These are phyloP conservation scores for Alectoris magna DNA, from an alignment of 2,797 vertebrate species.

Conservation along the genomic window DNA sequence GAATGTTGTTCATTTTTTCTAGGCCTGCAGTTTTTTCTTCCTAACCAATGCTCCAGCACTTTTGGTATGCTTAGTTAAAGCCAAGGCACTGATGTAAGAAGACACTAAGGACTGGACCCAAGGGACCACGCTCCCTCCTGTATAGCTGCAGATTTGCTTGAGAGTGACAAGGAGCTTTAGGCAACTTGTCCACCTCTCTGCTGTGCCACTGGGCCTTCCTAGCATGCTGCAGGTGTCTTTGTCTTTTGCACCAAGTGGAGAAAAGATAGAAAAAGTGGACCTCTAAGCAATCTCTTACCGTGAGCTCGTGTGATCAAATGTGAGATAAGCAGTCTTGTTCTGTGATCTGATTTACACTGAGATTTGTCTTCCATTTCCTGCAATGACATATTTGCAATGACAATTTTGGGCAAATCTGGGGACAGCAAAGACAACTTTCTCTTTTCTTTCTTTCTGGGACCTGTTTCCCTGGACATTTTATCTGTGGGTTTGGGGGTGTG, in stretches of 20 bases:
- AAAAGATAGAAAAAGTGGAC: neutral
- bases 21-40: neutral
- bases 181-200: neutral
- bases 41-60: neutral
- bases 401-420: neutral
- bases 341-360: neutral
- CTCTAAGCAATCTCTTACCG: neutral
- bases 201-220: neutral
- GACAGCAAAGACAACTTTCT: neutral
- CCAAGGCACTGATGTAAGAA: neutral
- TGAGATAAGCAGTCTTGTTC: neutral
- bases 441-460: neutral
- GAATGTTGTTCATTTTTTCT: neutral
- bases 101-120: neutral
- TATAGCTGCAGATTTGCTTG: neutral
- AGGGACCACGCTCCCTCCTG: neutral
- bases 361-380: neutral
- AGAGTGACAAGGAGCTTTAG: neutral
- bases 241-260: neutral
- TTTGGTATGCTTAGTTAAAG: neutral
- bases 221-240: fast-evolving
- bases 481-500: neutral
- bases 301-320: neutral
- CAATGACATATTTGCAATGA: neutral
- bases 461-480: neutral